These are phyloP conservation scores for Ylistrum balloti DNA, from an alignment of 1,140 invertebrate species.

Conservation along the genomic window DNA sequence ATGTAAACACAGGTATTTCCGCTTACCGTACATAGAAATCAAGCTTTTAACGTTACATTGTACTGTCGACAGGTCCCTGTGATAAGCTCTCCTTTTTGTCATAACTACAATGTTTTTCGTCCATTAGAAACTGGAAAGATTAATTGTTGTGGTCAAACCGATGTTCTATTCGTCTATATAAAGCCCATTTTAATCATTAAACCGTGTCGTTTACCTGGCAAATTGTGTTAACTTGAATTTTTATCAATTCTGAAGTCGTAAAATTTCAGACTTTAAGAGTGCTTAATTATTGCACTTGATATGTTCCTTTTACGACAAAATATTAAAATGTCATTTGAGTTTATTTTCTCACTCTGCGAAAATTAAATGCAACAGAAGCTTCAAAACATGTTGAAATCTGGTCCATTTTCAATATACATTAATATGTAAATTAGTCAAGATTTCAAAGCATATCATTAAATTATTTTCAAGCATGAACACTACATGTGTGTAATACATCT, in stretches of 20 bases:
- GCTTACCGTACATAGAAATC: neutral
- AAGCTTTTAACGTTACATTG: neutral
- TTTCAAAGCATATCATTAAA: neutral
- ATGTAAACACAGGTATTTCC: slow-evolving; percentile 25
- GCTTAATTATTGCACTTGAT: neutral
- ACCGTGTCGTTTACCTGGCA: neutral
- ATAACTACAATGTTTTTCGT: slow-evolving; percentile 27
- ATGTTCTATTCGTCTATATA: neutral
- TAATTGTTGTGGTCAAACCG: neutral
- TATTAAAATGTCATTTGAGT: slow-evolving; percentile 20
- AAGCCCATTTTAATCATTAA: neutral
- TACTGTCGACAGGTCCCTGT: neutral
- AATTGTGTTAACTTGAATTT: neutral
- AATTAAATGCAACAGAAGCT: neutral
- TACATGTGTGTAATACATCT: too few relatives aligned
- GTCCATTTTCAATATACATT: neutral
- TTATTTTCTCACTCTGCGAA: neutral
- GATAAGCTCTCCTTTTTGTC: slow-evolving; percentile 5
- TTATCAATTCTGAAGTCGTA: neutral
- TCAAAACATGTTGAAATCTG: neutral
- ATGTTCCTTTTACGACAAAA: neutral
- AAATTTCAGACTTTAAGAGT: slow-evolving; percentile 34
- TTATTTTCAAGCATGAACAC: neutral
- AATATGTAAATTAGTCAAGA: neutral
- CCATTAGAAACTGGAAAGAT: neutral